Percentiles rank a stretch among this genome's conserved stretches.
These are phyloP conservation scores for Byasa hedistus DNA, from an alignment of 2,888 invertebrate species.

Conservation along the genomic window DNA sequence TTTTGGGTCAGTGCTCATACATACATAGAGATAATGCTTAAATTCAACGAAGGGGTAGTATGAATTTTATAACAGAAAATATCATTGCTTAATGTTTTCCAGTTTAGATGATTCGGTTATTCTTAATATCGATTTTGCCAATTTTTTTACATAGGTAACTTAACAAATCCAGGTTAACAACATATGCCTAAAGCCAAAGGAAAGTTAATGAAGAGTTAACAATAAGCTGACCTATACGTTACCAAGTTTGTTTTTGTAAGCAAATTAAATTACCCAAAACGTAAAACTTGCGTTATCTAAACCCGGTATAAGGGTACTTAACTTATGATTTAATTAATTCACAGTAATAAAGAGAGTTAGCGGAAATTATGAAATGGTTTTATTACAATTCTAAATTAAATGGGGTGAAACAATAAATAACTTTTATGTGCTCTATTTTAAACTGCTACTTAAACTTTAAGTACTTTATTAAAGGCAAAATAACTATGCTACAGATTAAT, in stretches of 20 bases:
- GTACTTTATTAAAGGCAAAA: background rate
- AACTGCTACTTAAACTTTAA: background rate
- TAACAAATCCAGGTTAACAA: too few species aligned
- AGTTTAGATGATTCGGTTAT: background rate
- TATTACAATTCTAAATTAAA: constrained; percentile 15
- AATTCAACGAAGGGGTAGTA: background rate
- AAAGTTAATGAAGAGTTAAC: background rate
- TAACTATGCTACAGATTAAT: background rate
- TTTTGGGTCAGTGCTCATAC: background rate
- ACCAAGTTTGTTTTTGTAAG: background rate
- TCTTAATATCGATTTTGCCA: background rate
- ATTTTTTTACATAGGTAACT: background rate
- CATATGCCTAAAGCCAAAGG: too few species aligned
- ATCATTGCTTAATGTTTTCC: background rate
- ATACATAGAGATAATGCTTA: background rate
- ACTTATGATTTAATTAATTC: constrained; percentile 18
- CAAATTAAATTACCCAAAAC: constrained; percentile 7
- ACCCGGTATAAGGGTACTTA: constrained; percentile 9
- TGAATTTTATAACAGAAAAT: background rate
- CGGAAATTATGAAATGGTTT: constrained; percentile 19
- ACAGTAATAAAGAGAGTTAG: constrained; percentile 15
- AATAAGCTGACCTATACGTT: background rate
- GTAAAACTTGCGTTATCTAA: constrained; percentile 19
- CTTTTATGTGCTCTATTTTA: constrained; percentile 1
- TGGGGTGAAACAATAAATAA: constrained; percentile 3